Evolutionary conservation across 2,888 invertebrate species (phyloP), one percentile per base, ranked within the genome.

Genomic region (Sinodicranocentrus sp.): DNA sequence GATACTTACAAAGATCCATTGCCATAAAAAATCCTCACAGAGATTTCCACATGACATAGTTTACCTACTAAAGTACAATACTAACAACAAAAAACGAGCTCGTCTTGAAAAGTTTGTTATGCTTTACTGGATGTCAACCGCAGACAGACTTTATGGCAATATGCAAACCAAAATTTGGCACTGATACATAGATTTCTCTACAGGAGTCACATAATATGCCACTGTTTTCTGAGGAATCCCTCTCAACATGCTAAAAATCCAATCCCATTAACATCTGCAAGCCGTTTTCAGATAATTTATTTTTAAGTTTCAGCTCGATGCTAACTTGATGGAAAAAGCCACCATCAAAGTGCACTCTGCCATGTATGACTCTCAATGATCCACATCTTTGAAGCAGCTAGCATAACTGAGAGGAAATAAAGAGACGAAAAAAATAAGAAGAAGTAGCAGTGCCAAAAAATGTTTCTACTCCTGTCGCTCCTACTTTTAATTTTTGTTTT

Each of bases 71-170:
- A 68, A 48, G 48, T 52, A 52, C 48, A 71, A 54, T 33, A 57
- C 23, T 52, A 8, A 17, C n/a, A n/a, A 39, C 52, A 71, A 70
- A 71, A 59, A 43, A 23, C 33, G 54, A 26, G 19, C 33, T 33
- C 39, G 44, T 23, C 5, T 17, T 52, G n/a, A 57, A 57, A 59
- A 33, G 39, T 77, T 57, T 59, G 44, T 59, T 68, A 26, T 67
- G 77, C 65, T 77, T 77, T 33, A 57, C 33, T 76, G 59, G 33
- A 68, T 77, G 67, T 77, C 77, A 77, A 77, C 77, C 77, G 44
- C 67, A 77, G 59, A 26, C 43, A 77, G 65, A 65, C 54, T 77
- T 77, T 68, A 68, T 77, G 65, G 65, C 57, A 39, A 26, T 26
- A 52, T 67, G 54, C 28, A 65, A 65, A 52, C 52, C 76, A 76